Evolutionary conservation across 2,888 invertebrate genomes (phyloP).

Genomic region (Macropis europaea): DNA sequence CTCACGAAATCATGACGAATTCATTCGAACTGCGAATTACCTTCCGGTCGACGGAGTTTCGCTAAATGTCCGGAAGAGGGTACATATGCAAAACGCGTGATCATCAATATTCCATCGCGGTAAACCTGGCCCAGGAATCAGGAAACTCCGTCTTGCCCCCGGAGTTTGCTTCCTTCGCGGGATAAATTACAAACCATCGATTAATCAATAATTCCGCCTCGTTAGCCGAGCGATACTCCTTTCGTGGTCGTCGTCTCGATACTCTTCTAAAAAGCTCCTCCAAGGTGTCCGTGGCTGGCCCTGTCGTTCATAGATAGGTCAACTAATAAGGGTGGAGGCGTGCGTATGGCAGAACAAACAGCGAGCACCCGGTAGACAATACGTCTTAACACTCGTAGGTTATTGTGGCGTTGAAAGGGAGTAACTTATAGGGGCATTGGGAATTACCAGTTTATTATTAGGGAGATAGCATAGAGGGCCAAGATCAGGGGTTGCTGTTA

Average conservation of each 20-base stretch:
- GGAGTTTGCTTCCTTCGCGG: conserved; percentile 46
- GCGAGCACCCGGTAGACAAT: conserved; percentile 70
- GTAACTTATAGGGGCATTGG: conserved; percentile 80
- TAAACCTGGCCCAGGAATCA: conserved; percentile 52
- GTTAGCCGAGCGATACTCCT: conserved; percentile 36
- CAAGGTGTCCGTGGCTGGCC: too few relatives aligned
- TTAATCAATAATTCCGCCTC: conserved; percentile 55
- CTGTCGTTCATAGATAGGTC: too few relatives aligned
- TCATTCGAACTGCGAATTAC: conserved; percentile 62
- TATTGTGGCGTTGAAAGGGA: conserved; percentile 78
- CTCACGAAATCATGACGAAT: conserved; percentile 61
- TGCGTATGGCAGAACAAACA: conserved; percentile 58
- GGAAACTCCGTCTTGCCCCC: conserved; percentile 53
- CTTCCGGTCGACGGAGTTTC: conserved; percentile 59
- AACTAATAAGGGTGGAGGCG: conserved; percentile 40
- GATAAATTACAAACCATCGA: conserved; percentile 56
- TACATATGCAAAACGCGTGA: conserved; percentile 56
- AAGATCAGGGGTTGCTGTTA: conserved; percentile 78
- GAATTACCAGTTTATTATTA: conserved; percentile 80
- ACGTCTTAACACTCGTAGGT: conserved; percentile 75
- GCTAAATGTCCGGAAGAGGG: conserved; percentile 63
- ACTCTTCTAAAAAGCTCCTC: too few relatives aligned
- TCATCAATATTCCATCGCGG: conserved; percentile 61
- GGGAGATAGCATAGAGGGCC: conserved; percentile 77
- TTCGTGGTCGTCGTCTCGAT: conserved; percentile 5